These are phyloP conservation scores for Lophotis ruficrista DNA, from an alignment of 2,113 vertebrate species.

Conservation along the genomic window DNA sequence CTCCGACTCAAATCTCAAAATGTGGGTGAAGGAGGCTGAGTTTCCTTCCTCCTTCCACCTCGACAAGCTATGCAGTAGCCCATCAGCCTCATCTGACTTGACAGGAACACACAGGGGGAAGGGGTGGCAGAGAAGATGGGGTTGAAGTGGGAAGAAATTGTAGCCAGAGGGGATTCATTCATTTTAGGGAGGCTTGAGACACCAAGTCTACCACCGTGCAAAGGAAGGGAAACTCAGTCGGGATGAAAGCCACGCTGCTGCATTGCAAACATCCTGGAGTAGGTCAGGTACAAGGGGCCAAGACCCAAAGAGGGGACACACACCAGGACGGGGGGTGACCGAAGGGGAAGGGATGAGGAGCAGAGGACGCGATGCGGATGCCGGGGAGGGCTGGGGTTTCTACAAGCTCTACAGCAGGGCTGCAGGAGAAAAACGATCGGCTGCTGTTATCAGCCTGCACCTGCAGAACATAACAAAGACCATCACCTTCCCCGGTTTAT, in stretches of 20 bases:
- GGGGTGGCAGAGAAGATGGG: not conserved
- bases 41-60: not conserved
- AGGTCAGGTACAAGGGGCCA: no score
- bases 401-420: fast-evolving
- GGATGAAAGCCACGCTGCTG: not conserved
- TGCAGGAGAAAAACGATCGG: not conserved
- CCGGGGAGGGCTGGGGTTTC: not conserved
- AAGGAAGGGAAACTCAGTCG: not conserved
- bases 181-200: not conserved
- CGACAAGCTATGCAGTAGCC: not conserved
- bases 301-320: not conserved
- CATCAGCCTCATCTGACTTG: not conserved
- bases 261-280: fast-evolving
- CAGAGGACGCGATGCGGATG: fast-evolving
- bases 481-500: not conserved
- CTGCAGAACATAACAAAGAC: conserved; percentile 1
- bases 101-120: not conserved
- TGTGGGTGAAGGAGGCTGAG: not conserved
- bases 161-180: not conserved
- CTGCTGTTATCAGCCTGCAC: not conserved
- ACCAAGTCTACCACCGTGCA: fast-evolving
- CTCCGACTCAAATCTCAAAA: not conserved
- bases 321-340: fast-evolving
- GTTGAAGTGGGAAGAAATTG: not conserved
- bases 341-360: not conserved